Percentiles rank a stretch among this genome's conserved stretches.
phyloP scores from a whole-genome alignment of 1,140 invertebrate species.

The Cherax quadricarinatus region DNA sequence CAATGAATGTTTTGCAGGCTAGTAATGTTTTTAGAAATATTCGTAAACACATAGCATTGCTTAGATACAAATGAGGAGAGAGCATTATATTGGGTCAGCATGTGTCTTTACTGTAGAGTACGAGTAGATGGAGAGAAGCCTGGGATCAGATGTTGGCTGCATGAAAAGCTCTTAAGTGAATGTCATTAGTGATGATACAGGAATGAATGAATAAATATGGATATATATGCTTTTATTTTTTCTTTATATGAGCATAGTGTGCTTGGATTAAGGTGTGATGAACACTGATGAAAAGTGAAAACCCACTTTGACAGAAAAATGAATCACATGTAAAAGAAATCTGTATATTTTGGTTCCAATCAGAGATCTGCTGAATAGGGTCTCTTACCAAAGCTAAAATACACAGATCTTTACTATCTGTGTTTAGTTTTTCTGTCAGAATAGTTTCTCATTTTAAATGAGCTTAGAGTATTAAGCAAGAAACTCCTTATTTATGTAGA shows the following conservation, averaged over 20 bases:
- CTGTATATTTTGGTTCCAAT: too few species aligned
- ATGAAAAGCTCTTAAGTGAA: background rate
- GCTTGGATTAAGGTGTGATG: too few species aligned
- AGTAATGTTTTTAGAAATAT: background rate
- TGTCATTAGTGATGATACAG: background rate
- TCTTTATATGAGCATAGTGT: background rate
- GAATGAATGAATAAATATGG: constrained; percentile 5
- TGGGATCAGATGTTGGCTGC: background rate
- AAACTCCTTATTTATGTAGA: too few species aligned
- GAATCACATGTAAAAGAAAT: too few species aligned
- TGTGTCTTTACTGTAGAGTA: background rate
- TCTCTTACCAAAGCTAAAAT: too few species aligned
- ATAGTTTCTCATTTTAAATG: background rate
- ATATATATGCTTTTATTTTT: background rate
- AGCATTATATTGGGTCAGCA: background rate
- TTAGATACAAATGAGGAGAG: background rate
- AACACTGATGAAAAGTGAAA: too few species aligned
- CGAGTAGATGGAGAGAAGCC: background rate
- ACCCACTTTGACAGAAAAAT: too few species aligned
- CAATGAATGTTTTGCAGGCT: constrained; percentile 21
- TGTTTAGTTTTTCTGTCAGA: too few species aligned
- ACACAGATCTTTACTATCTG: too few species aligned
- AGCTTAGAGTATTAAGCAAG: background rate
- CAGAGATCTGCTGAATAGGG: too few species aligned
- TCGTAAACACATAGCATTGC: background rate